Evolutionary conservation across 2,797 vertebrate genomes (phyloP), one percentile per base, ranked within the genome.

Genomic region (Halcyon chelicuti): DNA sequence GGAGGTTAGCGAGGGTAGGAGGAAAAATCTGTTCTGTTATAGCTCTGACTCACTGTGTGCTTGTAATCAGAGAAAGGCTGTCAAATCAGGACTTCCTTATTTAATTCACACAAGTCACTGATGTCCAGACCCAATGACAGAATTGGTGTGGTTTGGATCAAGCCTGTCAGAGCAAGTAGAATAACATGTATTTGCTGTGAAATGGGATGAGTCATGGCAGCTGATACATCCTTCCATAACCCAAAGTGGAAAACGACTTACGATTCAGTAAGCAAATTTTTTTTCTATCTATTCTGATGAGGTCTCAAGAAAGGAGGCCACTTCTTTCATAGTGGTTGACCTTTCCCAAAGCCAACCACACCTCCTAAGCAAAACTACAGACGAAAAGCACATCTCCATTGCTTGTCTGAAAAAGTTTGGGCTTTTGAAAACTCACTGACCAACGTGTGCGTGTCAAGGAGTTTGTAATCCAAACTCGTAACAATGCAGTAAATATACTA

Each of bases 11-110:
- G 35, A 82, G 23, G 62, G 90, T 68, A 88, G 79, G 76, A 88
- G 62, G 79, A 95, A 92, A 92, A 96, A 94, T 80, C 76, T 95
- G 88, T 93, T 93, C 85, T 75, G 19, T 66, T 88, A 29, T 3
- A 62, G 51, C 54, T 90, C 83, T 95, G 93, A 96, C 76, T 95
- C 79, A 94, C 26, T 90, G 54, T 91, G 72, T 90, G 42, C 73
- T 84, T 77, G 73, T 31, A 81, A 90, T 60, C 88, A 94, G 86
- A 78, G 54, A 88, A 81, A 81, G 79, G 39, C 51, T 81, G 37
- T 78, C 85, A 92, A 58, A 95, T 66, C 39, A 88, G 39, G 35
- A 44, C 42, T 75, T 67, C 61, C 49, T 93, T 75, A 84, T 88
- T 92, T 84, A 93, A 90, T 90, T 75, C 49, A 51, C n/a, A 70